A percentile compares a stretch with the other conserved stretches of the same genome.
Conservation (phyloP, 2,797 vertebrate genomes). For the Meriones psammophilus region DNA sequence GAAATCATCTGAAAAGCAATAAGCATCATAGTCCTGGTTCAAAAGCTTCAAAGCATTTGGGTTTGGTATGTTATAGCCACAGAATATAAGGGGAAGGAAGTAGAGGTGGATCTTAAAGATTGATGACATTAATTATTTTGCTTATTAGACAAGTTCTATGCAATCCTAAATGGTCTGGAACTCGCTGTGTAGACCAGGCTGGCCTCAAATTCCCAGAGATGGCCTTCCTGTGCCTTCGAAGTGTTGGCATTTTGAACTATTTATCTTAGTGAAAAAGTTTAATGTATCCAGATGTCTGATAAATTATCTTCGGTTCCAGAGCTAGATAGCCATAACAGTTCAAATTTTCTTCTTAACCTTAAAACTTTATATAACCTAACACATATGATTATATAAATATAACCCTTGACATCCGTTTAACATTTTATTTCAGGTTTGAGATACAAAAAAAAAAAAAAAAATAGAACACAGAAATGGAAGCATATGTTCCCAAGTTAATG, state of each 20-base stretch:
- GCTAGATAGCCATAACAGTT: neutral
- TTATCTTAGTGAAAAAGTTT: slow-evolving; percentile 4
- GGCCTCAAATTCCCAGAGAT: neutral
- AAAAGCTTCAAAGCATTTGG: neutral
- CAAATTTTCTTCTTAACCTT: neutral
- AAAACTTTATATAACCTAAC: neutral
- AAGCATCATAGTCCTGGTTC: neutral
- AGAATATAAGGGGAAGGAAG: neutral
- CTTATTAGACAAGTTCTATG: neutral
- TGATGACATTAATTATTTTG: neutral
- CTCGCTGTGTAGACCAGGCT: neutral
- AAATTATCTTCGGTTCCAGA: neutral
- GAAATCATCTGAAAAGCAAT: neutral
- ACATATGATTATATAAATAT: neutral
- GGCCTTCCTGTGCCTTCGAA: neutral
- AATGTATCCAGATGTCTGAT: neutral
- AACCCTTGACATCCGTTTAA: neutral
- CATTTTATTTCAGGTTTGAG: neutral
- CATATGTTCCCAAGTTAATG: neutral
- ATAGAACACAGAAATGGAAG: neutral
- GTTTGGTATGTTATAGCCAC: neutral
- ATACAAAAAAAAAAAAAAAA: neutral
- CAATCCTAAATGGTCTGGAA: too few species aligned
- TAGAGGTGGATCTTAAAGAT: neutral
- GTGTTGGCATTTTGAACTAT: neutral